Evolutionary conservation across 37 sponge, comb jelly and placozoan genomes (phyloP).

Genomic region (Aplysina aerophoba): DNA sequence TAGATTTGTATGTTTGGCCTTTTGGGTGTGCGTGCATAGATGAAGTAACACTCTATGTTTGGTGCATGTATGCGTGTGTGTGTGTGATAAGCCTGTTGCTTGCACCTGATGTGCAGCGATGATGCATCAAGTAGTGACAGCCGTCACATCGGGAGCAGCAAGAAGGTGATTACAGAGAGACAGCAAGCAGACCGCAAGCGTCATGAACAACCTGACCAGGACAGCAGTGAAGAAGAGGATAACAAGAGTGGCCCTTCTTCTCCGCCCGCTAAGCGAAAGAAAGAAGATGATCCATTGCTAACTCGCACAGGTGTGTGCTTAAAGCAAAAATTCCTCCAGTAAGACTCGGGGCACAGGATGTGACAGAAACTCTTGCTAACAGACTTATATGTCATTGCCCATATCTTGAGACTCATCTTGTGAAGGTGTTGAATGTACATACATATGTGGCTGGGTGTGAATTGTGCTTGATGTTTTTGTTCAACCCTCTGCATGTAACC

Average conservation of each 20-base stretch:
- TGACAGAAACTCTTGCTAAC: no score
- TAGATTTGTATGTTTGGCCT: no score
- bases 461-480: background rate
- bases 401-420: no score
- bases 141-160: conserved; percentile 25
- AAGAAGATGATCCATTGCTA: conserved; percentile 57
- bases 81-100: no score
- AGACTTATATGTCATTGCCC: no score
- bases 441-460: no score
- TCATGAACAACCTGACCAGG: background rate
- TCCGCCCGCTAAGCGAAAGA: conserved; percentile 43
- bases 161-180: conserved; percentile 7
- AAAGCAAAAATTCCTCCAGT: background rate
- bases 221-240: conserved; percentile 19
- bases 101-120: no score
- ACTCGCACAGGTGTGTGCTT: conserved; percentile 58
- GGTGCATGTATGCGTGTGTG: no score
- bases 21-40: no score
- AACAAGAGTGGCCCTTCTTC: background rate
- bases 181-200: background rate
- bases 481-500: background rate
- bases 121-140: no score
- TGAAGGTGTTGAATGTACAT: no score
- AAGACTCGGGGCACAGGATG: background rate
- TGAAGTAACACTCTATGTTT: no score